phyloP scores from a whole-genome alignment of 1,140 invertebrate species.

The Aphaenogaster floridana region DNA sequence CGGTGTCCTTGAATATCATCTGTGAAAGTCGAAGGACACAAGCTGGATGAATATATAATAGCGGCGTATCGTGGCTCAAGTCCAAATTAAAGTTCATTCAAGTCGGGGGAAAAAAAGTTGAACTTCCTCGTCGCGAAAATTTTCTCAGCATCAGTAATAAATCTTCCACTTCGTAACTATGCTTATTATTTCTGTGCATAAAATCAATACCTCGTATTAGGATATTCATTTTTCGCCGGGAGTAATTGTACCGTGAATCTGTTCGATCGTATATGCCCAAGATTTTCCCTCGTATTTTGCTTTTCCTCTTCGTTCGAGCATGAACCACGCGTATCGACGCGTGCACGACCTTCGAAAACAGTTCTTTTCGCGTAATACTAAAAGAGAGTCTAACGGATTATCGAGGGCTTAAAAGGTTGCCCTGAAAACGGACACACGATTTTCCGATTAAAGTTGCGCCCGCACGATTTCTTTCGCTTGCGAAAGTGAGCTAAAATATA shows the following conservation, averaged over 20 bases:
- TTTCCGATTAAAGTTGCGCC: not conserved
- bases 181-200: not conserved
- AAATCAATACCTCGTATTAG: not conserved
- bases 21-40: slow-evolving; percentile 70
- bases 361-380: not conserved
- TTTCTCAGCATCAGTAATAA: not conserved
- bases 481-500: not conserved
- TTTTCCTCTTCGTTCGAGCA: slow-evolving; percentile 29
- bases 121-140: not conserved
- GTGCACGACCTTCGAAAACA: slow-evolving; percentile 41
- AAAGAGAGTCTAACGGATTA: slow-evolving; percentile 28
- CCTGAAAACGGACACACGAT: not conserved
- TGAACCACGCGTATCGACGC: slow-evolving; percentile 36
- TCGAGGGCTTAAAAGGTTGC: not conserved
- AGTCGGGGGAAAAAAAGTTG: not conserved
- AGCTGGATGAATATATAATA: slow-evolving; percentile 56
- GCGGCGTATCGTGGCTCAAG: slow-evolving; percentile 1
- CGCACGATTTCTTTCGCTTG: not conserved
- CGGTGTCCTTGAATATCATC: slow-evolving; percentile 75
- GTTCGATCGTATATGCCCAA: not conserved
- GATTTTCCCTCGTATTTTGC: slow-evolving; percentile 36
- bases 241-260: not conserved
- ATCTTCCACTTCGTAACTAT: not conserved
- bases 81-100: slow-evolving; percentile 57
- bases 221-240: slow-evolving; percentile 4